Base-by-base conservation (phyloP, 2,797 vertebrate genomes). In the Molossus molossus region DNA sequence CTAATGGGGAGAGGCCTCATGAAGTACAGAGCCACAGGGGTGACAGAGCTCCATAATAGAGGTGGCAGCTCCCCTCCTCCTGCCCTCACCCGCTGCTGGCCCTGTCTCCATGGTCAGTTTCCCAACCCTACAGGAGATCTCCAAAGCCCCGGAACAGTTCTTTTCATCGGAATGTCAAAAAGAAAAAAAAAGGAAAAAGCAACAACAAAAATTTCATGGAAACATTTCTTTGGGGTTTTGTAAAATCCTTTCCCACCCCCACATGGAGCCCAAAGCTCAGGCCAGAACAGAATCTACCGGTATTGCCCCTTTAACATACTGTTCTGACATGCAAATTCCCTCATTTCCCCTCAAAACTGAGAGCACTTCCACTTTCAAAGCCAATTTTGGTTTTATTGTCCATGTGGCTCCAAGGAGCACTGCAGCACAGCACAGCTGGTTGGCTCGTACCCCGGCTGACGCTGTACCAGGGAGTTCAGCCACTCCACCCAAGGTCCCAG, bases 171-270 rank as follows among this genome's bases (percentile, higher is more conserved):
- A 95, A 95, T 65, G 83, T 92, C 9, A 53, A 50, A 73, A 88
- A 87, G 55, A 92, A 69, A 87, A 50, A 62, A 87, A 75, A 58
- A 55, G 33, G 87, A 58, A 87, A 57, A 73, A 55, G n/a, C 94
- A 81, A 94, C 83, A 92, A 94, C 86, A 87, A 57, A 90, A 90
- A 95, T 95, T 95, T 96, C 96, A 93, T 45, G 89, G 93, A 91
- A 96, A 95, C 94, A 93, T 94, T 96, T 97, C 96, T 97, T 90
- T 40, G 92, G 95, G 96, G 95, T 92, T 97, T 95, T 92, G 80
- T 94, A 77, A 94, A 94, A 81, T 90, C 87, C 69, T 62, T 85
- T 95, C 95, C 97, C 95, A 96, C 94, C 94, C 97, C 91, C 83
- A 94, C 88, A 20, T 23, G 21, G 93, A 87, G 79, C 88, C 86